phyloP scores from a whole-genome alignment of 2,888 invertebrate species.

The Diadegma fenestrale region DNA sequence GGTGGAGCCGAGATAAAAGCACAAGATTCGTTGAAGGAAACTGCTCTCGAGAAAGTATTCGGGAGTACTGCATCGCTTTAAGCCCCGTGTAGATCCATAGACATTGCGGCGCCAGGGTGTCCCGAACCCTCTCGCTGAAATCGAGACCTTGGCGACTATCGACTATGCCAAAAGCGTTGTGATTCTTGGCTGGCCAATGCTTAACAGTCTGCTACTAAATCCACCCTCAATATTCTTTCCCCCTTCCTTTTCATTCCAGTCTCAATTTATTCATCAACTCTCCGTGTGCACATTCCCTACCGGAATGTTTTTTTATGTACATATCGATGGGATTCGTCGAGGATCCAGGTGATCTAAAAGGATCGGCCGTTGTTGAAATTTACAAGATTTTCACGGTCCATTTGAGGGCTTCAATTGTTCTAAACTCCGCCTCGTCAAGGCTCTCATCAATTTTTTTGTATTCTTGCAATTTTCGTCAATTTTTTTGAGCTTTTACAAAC shows the following conservation, averaged over 20 bases:
- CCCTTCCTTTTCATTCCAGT: neutral
- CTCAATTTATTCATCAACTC: neutral
- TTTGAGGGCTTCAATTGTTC: neutral
- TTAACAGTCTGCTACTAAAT: constrained; percentile 12
- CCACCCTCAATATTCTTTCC: constrained; percentile 7
- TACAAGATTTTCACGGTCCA: neutral
- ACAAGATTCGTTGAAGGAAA: constrained; percentile 1
- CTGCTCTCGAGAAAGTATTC: constrained; percentile 29
- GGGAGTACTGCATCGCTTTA: constrained; percentile 64
- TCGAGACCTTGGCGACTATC: constrained; percentile 76
- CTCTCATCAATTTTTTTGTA: neutral
- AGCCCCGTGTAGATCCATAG: constrained; percentile 71
- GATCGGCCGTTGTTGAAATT: neutral
- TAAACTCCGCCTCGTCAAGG: neutral
- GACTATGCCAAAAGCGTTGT: constrained; percentile 64
- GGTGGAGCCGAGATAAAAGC: constrained; percentile 21
- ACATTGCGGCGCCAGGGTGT: constrained; percentile 76
- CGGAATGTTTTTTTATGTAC: neutral
- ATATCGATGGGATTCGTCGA: neutral
- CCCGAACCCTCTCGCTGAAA: constrained; percentile 69
- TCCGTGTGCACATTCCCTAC: neutral
- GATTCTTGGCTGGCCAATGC: constrained; percentile 45
- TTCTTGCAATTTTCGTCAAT: neutral
- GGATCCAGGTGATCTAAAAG: neutral
- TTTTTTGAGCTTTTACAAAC: neutral